Evolutionary conservation across 1,140 invertebrate species (phyloP).

Genomic region (Drosophila orena): DNA sequence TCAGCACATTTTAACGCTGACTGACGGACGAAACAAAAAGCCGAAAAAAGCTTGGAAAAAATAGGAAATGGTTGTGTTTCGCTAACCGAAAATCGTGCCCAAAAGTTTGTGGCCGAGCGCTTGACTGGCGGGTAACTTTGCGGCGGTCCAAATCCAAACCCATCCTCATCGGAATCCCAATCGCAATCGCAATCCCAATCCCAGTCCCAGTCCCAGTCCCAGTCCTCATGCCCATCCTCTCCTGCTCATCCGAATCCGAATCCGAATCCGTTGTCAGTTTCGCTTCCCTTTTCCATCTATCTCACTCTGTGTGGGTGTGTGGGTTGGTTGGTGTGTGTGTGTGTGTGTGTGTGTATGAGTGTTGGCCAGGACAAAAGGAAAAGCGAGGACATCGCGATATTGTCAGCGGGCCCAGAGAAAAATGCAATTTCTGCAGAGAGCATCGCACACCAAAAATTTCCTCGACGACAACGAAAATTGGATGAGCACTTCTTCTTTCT

Average conservation of each 20-base stretch:
- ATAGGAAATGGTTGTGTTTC: slow-evolving; percentile 41
- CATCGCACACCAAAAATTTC: slow-evolving; percentile 70
- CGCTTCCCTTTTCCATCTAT: slow-evolving; percentile 52
- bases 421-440: slow-evolving; percentile 75
- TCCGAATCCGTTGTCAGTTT: slow-evolving; percentile 53
- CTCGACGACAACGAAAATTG: slow-evolving; percentile 77
- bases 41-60: background rate
- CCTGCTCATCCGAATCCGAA: slow-evolving; percentile 30
- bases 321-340: background rate
- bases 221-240: slow-evolving; percentile 10
- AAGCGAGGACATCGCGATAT: slow-evolving; percentile 70
- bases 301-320: slow-evolving; percentile 17
- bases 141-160: slow-evolving; percentile 33
- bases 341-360: slow-evolving; percentile 2
- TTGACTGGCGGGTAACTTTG: slow-evolving; percentile 60
- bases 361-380: slow-evolving; percentile 58
- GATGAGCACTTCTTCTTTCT: slow-evolving; percentile 59
- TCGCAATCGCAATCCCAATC: background rate
- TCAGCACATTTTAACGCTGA: slow-evolving; percentile 54
- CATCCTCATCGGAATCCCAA: background rate
- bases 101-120: slow-evolving; percentile 59
- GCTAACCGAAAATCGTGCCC: slow-evolving; percentile 63
- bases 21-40: slow-evolving; percentile 32
- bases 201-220: background rate
- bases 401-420: slow-evolving; percentile 61